These are phyloP conservation scores for Drosophila bunnanda DNA, from an alignment of 2,888 invertebrate species.

Conservation along the genomic window DNA sequence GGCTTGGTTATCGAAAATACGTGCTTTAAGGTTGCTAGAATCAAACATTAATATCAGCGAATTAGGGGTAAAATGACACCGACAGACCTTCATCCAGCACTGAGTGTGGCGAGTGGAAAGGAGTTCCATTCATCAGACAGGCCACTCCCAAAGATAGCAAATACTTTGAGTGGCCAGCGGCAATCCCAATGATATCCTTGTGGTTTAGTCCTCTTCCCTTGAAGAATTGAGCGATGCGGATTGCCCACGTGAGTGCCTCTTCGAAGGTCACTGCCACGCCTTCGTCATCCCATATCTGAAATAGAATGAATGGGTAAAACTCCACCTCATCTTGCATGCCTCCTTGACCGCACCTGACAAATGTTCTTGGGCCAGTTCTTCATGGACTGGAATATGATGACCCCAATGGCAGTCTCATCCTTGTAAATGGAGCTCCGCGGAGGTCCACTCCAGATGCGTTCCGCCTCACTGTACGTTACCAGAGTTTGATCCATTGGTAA, in stretches of 20 bases:
- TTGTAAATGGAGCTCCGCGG: neutral
- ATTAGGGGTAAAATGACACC: no score
- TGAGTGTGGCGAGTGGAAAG: neutral
- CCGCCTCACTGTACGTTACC: neutral
- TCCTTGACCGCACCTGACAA: neutral
- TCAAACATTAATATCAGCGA: no score
- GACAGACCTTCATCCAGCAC: conserved; percentile 1
- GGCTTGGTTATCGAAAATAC: conserved; percentile 3
- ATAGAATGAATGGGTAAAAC: neutral
- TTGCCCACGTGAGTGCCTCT: conserved; percentile 1
- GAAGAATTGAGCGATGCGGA: conserved; percentile 3
- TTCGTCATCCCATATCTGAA: neutral
- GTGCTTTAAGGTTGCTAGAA: neutral
- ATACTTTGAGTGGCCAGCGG: neutral
- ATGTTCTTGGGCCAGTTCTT: conserved; percentile 1
- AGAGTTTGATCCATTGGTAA: neutral
- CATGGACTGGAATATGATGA: neutral
- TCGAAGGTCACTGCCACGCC: neutral
- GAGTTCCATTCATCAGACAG: conserved; percentile 4
- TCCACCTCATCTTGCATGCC: no score
- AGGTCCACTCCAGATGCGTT: neutral
- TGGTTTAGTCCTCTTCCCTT: neutral
- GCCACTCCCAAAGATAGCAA: neutral
- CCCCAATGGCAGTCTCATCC: neutral
- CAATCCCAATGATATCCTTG: neutral